Conservation (phyloP, 1,140 invertebrate species). For the Drosophila hydei region DNA sequence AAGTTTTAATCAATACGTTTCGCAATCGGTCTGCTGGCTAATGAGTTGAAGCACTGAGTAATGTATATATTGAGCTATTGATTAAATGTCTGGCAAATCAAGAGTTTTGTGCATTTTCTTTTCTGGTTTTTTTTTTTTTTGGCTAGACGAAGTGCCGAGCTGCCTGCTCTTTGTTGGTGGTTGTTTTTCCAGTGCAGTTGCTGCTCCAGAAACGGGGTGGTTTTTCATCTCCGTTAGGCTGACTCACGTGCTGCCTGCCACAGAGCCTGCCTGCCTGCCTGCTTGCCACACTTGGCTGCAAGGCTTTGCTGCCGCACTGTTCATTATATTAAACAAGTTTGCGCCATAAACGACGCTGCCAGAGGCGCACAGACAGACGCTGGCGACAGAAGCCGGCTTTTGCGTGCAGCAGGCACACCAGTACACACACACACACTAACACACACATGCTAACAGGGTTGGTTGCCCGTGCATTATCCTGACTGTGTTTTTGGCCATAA, state of each 20-base stretch:
- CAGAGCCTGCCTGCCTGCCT: slow-evolving; percentile 23
- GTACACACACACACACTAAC: slow-evolving; percentile 26
- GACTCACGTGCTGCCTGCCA: slow-evolving; percentile 65
- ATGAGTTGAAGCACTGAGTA: slow-evolving; percentile 33
- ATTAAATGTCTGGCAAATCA: slow-evolving; percentile 27
- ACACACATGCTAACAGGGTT: slow-evolving; percentile 48
- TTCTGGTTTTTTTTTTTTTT: slow-evolving; percentile 6
- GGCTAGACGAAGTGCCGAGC: slow-evolving; percentile 3
- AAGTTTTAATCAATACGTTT: slow-evolving; percentile 35
- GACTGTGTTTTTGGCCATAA: slow-evolving; percentile 59
- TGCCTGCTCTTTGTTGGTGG: slow-evolving; percentile 46
- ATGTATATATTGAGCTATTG: slow-evolving; percentile 27
- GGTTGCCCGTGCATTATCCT: slow-evolving; percentile 50
- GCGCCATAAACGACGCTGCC: slow-evolving; percentile 72
- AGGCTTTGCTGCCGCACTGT: slow-evolving; percentile 59
- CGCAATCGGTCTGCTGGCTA: slow-evolving; percentile 31
- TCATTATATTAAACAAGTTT: slow-evolving; percentile 82
- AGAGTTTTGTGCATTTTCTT: slow-evolving; percentile 26
- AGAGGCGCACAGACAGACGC: slow-evolving; percentile 53
- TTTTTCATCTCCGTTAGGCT: slow-evolving; percentile 53
- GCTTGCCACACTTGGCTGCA: slow-evolving; percentile 38
- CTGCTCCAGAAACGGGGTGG: slow-evolving; percentile 50
- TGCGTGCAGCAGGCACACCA: slow-evolving; percentile 33
- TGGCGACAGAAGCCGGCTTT: slow-evolving; percentile 37
- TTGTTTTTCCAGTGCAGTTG: slow-evolving; percentile 67